phyloP scores from a whole-genome alignment of 2,888 invertebrate species.

The Leucoptera coffeella region DNA sequence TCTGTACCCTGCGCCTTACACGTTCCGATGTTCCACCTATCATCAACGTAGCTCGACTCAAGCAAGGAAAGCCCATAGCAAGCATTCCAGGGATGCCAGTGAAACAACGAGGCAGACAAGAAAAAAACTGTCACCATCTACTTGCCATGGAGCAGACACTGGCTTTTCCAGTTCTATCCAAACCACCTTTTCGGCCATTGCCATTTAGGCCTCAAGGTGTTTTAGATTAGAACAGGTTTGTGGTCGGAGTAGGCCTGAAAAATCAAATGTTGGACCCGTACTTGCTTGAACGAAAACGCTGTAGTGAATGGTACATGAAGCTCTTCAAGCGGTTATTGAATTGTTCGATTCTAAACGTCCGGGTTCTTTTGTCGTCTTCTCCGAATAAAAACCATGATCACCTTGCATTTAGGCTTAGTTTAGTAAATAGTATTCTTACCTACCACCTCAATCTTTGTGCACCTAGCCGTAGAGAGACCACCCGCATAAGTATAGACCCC shows the following conservation, averaged over 20 bases:
- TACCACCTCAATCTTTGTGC: neutral
- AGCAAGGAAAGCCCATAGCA: slow-evolving; percentile 1
- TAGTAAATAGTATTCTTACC: neutral
- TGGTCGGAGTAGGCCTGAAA: slow-evolving; percentile 4
- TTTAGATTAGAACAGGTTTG: neutral
- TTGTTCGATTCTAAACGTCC: slow-evolving; percentile 2
- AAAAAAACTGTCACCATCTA: slow-evolving; percentile 7
- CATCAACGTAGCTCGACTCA: neutral
- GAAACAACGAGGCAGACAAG: slow-evolving; percentile 7
- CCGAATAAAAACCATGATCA: neutral
- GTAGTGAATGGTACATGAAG: slow-evolving; percentile 4
- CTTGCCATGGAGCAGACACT: slow-evolving; percentile 7
- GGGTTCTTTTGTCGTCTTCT: neutral
- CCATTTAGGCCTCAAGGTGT: slow-evolving; percentile 2
- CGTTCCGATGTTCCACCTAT: slow-evolving; percentile 1
- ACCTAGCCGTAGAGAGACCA: neutral
- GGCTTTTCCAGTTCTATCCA: neutral
- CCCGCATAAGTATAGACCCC: neutral
- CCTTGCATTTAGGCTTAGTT: neutral
- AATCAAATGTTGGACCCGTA: slow-evolving; percentile 1
- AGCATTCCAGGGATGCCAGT: slow-evolving; percentile 1
- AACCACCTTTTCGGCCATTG: neutral
- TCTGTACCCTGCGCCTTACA: slow-evolving; percentile 1
- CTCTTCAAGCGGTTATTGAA: slow-evolving; percentile 4
- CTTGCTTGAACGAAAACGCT: slow-evolving; percentile 3